Evolutionary conservation across 1,140 invertebrate genomes (phyloP).

Genomic region (Drusus annulatus): DNA sequence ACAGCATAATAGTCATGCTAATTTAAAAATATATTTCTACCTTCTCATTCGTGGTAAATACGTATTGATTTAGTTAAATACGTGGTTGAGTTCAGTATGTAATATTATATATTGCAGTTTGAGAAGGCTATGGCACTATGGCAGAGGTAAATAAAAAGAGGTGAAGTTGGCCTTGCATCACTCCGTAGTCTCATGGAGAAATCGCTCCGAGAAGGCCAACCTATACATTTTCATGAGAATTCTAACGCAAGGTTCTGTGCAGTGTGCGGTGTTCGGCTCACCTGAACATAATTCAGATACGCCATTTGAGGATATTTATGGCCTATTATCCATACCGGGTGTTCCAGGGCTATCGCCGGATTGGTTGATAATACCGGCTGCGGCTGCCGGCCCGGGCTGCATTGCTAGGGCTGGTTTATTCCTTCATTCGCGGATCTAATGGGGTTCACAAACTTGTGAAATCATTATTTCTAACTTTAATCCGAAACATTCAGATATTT

Average conservation of each 20-base stretch:
- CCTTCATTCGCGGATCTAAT: too few species aligned
- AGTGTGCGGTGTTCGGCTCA: not conserved
- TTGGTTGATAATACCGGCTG: not conserved
- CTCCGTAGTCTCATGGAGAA: not conserved
- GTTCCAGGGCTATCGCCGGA: not conserved
- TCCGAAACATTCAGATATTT: too few species aligned
- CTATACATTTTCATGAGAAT: slow-evolving; percentile 26
- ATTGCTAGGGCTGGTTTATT: not conserved
- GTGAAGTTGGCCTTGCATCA: not conserved
- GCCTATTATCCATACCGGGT: slow-evolving; percentile 17
- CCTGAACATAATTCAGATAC: not conserved
- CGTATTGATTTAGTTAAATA: too few species aligned
- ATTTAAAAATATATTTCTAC: too few species aligned
- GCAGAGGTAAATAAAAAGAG: not conserved
- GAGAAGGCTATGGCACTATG: too few species aligned
- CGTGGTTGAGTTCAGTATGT: too few species aligned
- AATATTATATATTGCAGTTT: too few species aligned
- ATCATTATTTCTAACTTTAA: too few species aligned
- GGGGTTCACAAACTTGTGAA: too few species aligned
- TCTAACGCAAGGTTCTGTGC: slow-evolving; percentile 24
- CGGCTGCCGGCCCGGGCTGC: not conserved
- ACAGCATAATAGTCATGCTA: too few species aligned
- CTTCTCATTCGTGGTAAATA: too few species aligned
- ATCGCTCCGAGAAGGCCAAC: slow-evolving; percentile 1
- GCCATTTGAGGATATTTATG: slow-evolving; percentile 27